These are phyloP conservation scores for Drosophila sp. DNA, from an alignment of 1,140 invertebrate species.

Conservation along the genomic window DNA sequence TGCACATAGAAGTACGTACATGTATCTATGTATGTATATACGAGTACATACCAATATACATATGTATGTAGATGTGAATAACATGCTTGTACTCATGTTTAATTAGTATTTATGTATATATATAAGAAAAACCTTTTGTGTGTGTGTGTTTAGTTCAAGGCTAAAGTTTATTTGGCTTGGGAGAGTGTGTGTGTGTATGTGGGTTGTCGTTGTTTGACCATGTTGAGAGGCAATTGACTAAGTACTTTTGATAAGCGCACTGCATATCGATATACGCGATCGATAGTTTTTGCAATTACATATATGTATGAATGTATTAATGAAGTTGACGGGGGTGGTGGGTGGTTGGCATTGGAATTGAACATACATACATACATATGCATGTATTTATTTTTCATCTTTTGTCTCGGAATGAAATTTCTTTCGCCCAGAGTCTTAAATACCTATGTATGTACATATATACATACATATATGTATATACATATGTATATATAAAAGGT, in stretches of 20 bases:
- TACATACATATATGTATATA: slow-evolving; percentile 26
- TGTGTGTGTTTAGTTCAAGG: slow-evolving; percentile 56
- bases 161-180: slow-evolving; percentile 37
- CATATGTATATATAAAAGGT: slow-evolving; percentile 11
- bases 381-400: background rate
- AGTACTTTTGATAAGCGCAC: slow-evolving; percentile 18
- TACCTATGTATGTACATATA: slow-evolving; percentile 26
- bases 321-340: slow-evolving; percentile 46
- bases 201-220: background rate
- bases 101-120: slow-evolving; percentile 18
- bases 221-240: slow-evolving; percentile 16
- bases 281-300: slow-evolving; percentile 10
- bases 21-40: background rate
- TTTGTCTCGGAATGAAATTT: background rate
- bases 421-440: background rate
- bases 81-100: background rate
- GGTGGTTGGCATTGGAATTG: no score
- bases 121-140: slow-evolving; percentile 7
- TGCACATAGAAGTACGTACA: background rate
- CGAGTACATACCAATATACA: background rate
- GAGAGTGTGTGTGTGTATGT: background rate
- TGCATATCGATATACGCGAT: slow-evolving; percentile 2
- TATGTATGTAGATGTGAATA: background rate
- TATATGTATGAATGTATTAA: slow-evolving; percentile 48
- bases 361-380: no score